These are phyloP conservation scores for Rhagologus leucostigma DNA, from an alignment of 2,113 vertebrate genomes.

Conservation along the genomic window DNA sequence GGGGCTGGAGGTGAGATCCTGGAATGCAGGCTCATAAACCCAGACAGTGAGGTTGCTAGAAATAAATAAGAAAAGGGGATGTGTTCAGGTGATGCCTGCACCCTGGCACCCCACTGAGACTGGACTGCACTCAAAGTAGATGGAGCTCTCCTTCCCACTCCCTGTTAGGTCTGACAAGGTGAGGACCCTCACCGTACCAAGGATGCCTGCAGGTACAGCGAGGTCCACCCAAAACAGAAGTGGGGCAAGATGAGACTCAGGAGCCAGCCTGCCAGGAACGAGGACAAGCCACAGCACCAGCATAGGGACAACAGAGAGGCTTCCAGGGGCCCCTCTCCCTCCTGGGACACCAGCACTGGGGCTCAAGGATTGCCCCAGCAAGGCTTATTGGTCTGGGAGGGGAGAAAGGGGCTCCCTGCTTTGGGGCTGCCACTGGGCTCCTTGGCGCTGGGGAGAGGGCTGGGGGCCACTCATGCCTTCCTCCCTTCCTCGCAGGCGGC, in stretches of 20 bases:
- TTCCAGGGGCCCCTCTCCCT: background rate
- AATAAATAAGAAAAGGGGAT: background rate
- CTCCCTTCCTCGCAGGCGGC: conserved; percentile 81
- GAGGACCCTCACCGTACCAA: background rate
- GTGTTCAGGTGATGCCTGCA: background rate
- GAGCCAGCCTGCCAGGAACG: background rate
- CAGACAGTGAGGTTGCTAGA: background rate
- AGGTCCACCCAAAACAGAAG: background rate
- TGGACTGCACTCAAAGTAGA: background rate
- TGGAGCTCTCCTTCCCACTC: background rate
- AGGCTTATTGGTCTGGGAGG: background rate
- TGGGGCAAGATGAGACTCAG: background rate
- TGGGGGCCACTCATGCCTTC: conserved; percentile 73
- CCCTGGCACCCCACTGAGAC: background rate
- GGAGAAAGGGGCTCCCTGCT: background rate
- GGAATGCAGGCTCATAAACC: background rate
- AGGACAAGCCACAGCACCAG: background rate
- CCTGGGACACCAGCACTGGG: rapidly evolving
- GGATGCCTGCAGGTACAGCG: rapidly evolving
- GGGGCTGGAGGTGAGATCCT: background rate
- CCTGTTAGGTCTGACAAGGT: background rate
- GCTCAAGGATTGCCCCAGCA: background rate
- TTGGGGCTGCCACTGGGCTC: background rate
- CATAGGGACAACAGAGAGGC: background rate
- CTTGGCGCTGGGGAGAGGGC: background rate